Conservation (phyloP, 2,797 vertebrate species). For the Kryptolebias ocellatus region DNA sequence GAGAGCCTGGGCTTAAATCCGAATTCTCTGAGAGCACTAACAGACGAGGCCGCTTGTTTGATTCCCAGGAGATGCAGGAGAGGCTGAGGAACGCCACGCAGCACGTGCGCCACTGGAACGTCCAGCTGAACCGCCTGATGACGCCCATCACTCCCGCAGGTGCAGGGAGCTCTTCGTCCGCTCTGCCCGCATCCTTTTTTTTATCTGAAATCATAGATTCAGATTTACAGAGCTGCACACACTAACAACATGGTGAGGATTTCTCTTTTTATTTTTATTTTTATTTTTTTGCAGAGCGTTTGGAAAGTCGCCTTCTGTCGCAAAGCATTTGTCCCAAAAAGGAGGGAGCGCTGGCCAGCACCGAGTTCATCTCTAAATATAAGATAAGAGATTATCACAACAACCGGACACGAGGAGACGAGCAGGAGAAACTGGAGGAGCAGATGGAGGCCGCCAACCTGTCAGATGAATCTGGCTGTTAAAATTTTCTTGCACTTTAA, state of each 20-base stretch:
- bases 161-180: slow-evolving; percentile 27
- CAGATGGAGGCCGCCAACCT: slow-evolving; percentile 54
- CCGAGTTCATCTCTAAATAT: slow-evolving; percentile 81
- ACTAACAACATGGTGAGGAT: too few relatives aligned
- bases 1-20: neutral
- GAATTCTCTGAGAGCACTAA: neutral
- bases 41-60: neutral
- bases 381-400: slow-evolving; percentile 54
- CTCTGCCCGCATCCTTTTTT: neutral
- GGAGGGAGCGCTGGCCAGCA: slow-evolving; percentile 80
- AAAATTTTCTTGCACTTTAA: neutral
- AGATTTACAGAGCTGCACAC: neutral
- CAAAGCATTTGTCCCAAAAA: slow-evolving; percentile 70
- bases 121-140: slow-evolving; percentile 84
- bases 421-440: slow-evolving; percentile 44
- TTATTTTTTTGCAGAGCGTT: slow-evolving; percentile 62
- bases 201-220: neutral
- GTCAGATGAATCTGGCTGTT: slow-evolving; percentile 40
- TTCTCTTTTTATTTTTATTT: neutral
- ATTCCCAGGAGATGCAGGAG: slow-evolving; percentile 76
- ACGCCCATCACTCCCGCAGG: slow-evolving; percentile 82
- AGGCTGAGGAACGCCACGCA: slow-evolving; percentile 77
- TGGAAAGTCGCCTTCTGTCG: slow-evolving; percentile 54
- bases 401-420: slow-evolving; percentile 33
- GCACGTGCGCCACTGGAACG: slow-evolving; percentile 82